These are phyloP conservation scores for Oryzias curvinotus DNA, from an alignment of 2,113 vertebrate species.

Conservation along the genomic window DNA sequence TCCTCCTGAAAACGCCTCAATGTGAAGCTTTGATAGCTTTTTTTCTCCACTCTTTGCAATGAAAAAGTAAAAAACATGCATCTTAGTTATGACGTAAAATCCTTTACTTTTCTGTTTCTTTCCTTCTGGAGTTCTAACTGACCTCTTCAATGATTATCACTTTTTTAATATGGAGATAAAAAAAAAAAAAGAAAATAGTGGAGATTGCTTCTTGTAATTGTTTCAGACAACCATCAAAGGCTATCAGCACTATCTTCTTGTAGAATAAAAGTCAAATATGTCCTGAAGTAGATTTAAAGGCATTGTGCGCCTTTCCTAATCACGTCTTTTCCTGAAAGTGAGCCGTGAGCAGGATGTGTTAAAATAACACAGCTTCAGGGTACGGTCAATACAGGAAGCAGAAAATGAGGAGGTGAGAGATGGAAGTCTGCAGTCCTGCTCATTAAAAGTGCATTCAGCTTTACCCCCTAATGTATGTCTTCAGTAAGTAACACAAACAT, in stretches of 20 bases:
- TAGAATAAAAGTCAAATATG: slow-evolving; percentile 2
- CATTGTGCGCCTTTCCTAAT: slow-evolving; percentile 23
- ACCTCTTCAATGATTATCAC: not conserved
- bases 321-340: slow-evolving; percentile 8
- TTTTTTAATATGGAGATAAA: not conserved
- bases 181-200: too few relatives aligned
- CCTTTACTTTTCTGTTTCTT: too few relatives aligned
- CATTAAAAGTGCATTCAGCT: slow-evolving; percentile 44
- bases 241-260: slow-evolving; percentile 28
- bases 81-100: too few relatives aligned
- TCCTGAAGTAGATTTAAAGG: slow-evolving; percentile 4
- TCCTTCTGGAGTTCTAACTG: not conserved
- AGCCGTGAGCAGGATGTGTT: slow-evolving; percentile 13
- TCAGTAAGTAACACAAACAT: slow-evolving; percentile 14
- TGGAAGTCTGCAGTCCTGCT: slow-evolving; percentile 22
- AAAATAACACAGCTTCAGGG: slow-evolving; percentile 19
- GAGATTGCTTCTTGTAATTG: too few relatives aligned
- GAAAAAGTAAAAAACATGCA: too few relatives aligned
- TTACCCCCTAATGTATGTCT: slow-evolving; percentile 14
- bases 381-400: slow-evolving; percentile 21
- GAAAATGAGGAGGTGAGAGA: slow-evolving; percentile 10
- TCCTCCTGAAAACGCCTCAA: slow-evolving; percentile 13
- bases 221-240: slow-evolving; percentile 11
- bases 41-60: slow-evolving; percentile 6
- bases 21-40: slow-evolving; percentile 6